phyloP scores from a whole-genome alignment of 2,113 vertebrate species.

The Melanostigma gelatinosum region DNA sequence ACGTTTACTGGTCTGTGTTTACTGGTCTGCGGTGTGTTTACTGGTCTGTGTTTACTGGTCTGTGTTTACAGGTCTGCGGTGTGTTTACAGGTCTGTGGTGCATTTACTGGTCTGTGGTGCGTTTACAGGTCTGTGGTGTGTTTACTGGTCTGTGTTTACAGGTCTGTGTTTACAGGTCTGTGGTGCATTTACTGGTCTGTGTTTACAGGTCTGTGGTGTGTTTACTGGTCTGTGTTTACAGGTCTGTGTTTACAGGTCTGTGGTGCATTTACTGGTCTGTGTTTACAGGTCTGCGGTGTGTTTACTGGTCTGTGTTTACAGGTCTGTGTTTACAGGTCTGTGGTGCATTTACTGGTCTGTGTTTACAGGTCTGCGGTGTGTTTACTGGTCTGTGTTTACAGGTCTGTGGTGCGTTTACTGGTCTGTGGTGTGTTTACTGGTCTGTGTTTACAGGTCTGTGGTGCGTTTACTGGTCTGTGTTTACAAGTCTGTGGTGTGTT shows the following conservation, averaged over 20 bases:
- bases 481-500: too few relatives aligned
- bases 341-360: background rate
- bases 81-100: background rate
- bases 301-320: background rate
- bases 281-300: background rate
- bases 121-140: background rate
- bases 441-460: too few relatives aligned
- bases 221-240: background rate
- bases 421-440: too few relatives aligned
- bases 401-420: too few relatives aligned
- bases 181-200: too few relatives aligned
- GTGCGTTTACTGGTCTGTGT: too few relatives aligned
- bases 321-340: background rate
- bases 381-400: too few relatives aligned
- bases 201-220: background rate
- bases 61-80: background rate
- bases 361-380: too few relatives aligned
- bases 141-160: background rate
- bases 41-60: background rate
- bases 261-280: background rate
- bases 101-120: background rate
- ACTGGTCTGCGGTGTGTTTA: too few relatives aligned
- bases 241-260: background rate
- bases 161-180: background rate
- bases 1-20: too few relatives aligned